Base-by-base conservation (phyloP, 2,797 vertebrate genomes). In the Stomatorhinus walkeri region DNA sequence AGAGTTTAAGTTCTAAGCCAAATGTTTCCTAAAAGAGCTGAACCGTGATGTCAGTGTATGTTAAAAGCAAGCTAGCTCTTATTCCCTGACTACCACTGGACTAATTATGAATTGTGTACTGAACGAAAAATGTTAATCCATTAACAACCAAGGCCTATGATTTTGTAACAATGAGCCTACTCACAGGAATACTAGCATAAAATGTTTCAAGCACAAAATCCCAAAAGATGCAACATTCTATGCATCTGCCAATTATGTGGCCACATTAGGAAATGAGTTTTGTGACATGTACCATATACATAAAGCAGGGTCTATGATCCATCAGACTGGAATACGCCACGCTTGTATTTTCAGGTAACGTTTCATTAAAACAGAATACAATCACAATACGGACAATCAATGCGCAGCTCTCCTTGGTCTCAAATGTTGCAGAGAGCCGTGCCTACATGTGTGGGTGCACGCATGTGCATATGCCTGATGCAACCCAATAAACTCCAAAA, bases 281-380 rank as follows among this genome's bases (percentile, higher is more conserved):
- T 46, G 76, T 46, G 19, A 81, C 36, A 46, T 46, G 36, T 81
- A 43, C 19, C 0, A 3, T 46, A 46, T 46, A 43, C 76, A 43
- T 46, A 81, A 81, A 81, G 76, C 76, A 81, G 19, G 7, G 76
- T 64, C 59, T 10, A 64, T 28, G 22, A 46, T 36, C 28, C 14
- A 36, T 72, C 9, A 72, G 32, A 19, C 16, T 46, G 40, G 76
- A 81, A 81, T 9, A 46, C 0, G 2, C 76, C 7, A 81, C 3
- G 40, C 19, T 46, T 40, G 36, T 46, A 40, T 81, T 81, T 46
- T 46, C 76, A 81, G 36, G 32, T 79, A 43, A 79, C 36, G 16
- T 43, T 79, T 79, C 72, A 79, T 81, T 43, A 81, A 81, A n/a
- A 51, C 9, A 12, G 46, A 85, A 51, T 85, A 85, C 81, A 83